These are phyloP conservation scores for Diacarnus erythraeanus DNA, from an alignment of 37 sponge, comb jelly and placozoan species.

Conservation along the genomic window DNA sequence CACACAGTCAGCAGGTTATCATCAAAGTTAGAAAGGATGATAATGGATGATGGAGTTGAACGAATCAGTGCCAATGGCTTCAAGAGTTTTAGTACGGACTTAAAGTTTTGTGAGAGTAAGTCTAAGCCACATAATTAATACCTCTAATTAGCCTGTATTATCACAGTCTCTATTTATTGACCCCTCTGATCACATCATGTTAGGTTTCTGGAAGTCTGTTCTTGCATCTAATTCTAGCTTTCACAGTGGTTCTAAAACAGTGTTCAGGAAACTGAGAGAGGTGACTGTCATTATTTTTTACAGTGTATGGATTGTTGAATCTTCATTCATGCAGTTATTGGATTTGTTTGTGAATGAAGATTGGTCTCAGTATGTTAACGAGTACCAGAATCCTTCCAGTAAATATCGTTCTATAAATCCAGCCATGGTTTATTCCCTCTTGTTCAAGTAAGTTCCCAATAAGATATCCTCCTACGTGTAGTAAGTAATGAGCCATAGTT, in stretches of 20 bases:
- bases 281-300: not conserved
- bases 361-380: slow-evolving; percentile 69
- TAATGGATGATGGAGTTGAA: slow-evolving; percentile 40
- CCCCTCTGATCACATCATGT: too few relatives aligned
- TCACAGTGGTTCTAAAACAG: not conserved
- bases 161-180: too few relatives aligned
- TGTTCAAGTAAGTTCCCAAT: slow-evolving; percentile 55
- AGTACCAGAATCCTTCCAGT: slow-evolving; percentile 22
- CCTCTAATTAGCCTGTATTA: too few relatives aligned
- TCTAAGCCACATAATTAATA: too few relatives aligned
- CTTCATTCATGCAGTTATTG: slow-evolving; percentile 39
- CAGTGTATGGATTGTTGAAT: too few relatives aligned
- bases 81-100: slow-evolving; percentile 49
- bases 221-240: not conserved
- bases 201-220: slow-evolving; percentile 29
- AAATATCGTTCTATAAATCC: slow-evolving; percentile 70
- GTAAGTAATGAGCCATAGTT: too few relatives aligned
- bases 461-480: too few relatives aligned
- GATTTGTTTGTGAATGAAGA: slow-evolving; percentile 55
- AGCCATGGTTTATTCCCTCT: slow-evolving; percentile 42
- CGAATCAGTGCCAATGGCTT: slow-evolving; percentile 46
- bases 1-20: slow-evolving; percentile 28
- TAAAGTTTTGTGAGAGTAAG: slow-evolving; percentile 63
- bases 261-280: slow-evolving; percentile 13
- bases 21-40: slow-evolving; percentile 18